Percentiles rank a stretch among this genome's conserved stretches.
Evolutionary conservation across 1,140 invertebrate genomes (phyloP).

Genomic region (Drosophila erecta): DNA sequence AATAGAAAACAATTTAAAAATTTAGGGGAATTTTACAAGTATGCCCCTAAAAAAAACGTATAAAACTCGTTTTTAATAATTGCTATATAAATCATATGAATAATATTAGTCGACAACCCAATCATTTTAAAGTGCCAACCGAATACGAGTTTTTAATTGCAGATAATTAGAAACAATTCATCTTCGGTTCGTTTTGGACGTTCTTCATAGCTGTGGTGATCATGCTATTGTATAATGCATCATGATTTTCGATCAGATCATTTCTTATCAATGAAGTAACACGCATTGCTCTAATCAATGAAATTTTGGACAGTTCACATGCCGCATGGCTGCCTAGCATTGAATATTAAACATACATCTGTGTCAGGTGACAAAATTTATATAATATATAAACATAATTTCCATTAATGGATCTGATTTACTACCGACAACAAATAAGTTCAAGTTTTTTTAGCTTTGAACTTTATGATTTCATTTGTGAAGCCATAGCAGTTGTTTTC

Average conservation of each 20-base stretch:
- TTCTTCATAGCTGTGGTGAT: constrained; percentile 3
- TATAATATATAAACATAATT: neutral
- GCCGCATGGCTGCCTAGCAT: neutral
- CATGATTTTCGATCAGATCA: constrained; percentile 22
- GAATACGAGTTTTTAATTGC: constrained; percentile 14
- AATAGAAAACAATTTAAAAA: constrained; percentile 10
- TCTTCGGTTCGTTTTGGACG: constrained; percentile 4
- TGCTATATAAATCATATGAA: constrained; percentile 10
- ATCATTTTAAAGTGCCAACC: constrained; percentile 1
- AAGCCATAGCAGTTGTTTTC: neutral
- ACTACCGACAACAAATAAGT: constrained; percentile 1
- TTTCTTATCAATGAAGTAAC: constrained; percentile 34
- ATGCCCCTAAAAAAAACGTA: neutral
- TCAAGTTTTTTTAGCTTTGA: neutral
- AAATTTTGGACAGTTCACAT: neutral
- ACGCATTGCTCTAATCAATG: constrained; percentile 21
- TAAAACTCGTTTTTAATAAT: neutral
- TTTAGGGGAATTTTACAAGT: neutral
- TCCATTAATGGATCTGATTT: neutral
- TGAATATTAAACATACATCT: constrained; percentile 16
- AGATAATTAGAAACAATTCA: constrained; percentile 13
- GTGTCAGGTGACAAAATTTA: constrained; percentile 19
- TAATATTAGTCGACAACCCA: neutral
- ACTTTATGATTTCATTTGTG: neutral
- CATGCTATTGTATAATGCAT: constrained; percentile 36